phyloP scores from a whole-genome alignment of 2,888 invertebrate genomes.

The Drosophila anomalata region DNA sequence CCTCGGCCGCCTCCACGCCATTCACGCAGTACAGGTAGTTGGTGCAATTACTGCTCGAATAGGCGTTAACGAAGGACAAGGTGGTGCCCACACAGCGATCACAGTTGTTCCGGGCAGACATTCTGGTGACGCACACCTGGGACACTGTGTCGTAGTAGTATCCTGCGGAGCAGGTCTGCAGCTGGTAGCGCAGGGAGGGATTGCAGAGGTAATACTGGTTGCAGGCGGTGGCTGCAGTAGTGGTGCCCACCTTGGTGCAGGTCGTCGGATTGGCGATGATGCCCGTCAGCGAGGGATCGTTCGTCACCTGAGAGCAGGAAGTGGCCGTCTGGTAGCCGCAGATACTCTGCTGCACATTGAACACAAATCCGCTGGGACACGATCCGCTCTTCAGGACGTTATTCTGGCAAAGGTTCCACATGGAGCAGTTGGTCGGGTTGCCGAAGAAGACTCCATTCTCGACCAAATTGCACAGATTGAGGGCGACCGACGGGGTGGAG shows the following conservation, averaged over 20 bases:
- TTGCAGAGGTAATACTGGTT: slow-evolving; percentile 60
- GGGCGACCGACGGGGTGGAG: background rate
- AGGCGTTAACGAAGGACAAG: slow-evolving; percentile 61
- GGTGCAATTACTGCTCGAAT: slow-evolving; percentile 52
- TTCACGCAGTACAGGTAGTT: slow-evolving; percentile 60
- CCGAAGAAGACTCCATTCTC: slow-evolving; percentile 58
- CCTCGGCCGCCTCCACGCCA: slow-evolving; percentile 48
- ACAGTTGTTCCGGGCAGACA: slow-evolving; percentile 64
- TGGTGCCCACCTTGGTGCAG: slow-evolving; percentile 31
- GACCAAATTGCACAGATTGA: slow-evolving; percentile 60
- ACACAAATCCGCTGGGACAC: slow-evolving; percentile 44
- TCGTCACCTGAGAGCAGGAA: slow-evolving; percentile 63
- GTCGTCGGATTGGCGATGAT: slow-evolving; percentile 20
- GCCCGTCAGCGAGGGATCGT: slow-evolving; percentile 44
- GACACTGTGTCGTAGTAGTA: slow-evolving; percentile 55
- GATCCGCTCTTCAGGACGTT: slow-evolving; percentile 37
- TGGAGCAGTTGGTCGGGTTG: slow-evolving; percentile 51
- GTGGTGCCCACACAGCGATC: slow-evolving; percentile 65
- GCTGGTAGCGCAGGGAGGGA: slow-evolving; percentile 28
- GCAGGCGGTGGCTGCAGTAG: slow-evolving; percentile 49
- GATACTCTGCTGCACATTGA: slow-evolving; percentile 43
- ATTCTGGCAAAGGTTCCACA: slow-evolving; percentile 60
- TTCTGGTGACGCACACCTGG: slow-evolving; percentile 54
- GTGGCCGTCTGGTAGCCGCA: slow-evolving; percentile 57
- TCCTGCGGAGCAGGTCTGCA: slow-evolving; percentile 44